Evolutionary conservation across 1,140 invertebrate species (phyloP).

Genomic region (Cydia strobilella): DNA sequence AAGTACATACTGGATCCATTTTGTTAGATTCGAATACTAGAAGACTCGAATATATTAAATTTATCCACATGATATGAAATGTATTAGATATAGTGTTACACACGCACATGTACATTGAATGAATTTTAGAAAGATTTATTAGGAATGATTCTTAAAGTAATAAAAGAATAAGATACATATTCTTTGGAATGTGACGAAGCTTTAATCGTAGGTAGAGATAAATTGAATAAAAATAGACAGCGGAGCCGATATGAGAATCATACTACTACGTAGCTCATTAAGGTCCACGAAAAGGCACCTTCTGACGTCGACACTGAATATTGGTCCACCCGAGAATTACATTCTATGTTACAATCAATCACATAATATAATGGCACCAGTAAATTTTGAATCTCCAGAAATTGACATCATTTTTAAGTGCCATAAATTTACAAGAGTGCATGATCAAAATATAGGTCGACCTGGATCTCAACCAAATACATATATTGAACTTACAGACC

Average conservation of each 20-base stretch:
- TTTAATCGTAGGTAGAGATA: constrained; percentile 45
- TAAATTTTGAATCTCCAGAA: constrained; percentile 37
- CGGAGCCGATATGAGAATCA: constrained; percentile 45
- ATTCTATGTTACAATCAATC: constrained; percentile 37
- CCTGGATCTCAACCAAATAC: constrained; percentile 11
- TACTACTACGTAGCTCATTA: constrained; percentile 49
- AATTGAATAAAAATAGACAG: constrained; percentile 39
- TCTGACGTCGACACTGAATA: constrained; percentile 47
- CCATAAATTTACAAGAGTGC: constrained; percentile 37
- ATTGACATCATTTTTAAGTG: constrained; percentile 34
- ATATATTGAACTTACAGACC: not conserved
- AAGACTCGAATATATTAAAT: constrained; percentile 8
- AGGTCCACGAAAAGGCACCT: constrained; percentile 66
- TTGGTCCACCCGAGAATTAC: constrained; percentile 63
- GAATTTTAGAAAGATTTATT: constrained; percentile 46
- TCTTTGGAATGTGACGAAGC: constrained; percentile 78
- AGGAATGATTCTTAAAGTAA: constrained; percentile 65
- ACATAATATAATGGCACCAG: constrained; percentile 46
- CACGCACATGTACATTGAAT: constrained; percentile 51
- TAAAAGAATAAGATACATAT: constrained; percentile 58
- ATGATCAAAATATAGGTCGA: constrained; percentile 15
- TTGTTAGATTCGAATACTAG: constrained; percentile 12
- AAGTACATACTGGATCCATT: constrained; percentile 41
- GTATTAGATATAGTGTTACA: constrained; percentile 47
- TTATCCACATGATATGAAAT: constrained; percentile 10